phyloP scores from a whole-genome alignment of 2,888 invertebrate species.

The Mesorhabditis sp. region DNA sequence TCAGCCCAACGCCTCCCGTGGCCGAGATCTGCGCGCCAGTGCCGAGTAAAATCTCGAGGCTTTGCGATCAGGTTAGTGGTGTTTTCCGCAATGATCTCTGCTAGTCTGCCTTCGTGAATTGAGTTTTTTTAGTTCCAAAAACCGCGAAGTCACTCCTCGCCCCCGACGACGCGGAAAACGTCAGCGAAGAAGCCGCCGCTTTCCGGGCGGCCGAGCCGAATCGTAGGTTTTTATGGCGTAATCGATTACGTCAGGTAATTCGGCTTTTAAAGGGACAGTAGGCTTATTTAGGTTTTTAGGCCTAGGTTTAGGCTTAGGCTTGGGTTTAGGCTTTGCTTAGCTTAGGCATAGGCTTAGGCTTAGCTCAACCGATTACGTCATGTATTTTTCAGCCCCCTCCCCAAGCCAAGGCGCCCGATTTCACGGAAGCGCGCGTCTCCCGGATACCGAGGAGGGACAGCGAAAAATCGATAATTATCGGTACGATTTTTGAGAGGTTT shows the following conservation, averaged over 20 bases:
- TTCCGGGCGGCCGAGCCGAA: background rate
- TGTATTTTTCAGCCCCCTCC: slow-evolving; percentile 11
- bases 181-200: background rate
- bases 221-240: background rate
- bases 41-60: background rate
- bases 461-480: slow-evolving; percentile 25
- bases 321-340: too few species aligned
- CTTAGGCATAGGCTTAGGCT: too few species aligned
- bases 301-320: background rate
- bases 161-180: background rate
- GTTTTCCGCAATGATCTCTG: background rate
- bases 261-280: background rate
- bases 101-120: background rate
- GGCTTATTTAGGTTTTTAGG: too few species aligned
- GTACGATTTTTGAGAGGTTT: background rate
- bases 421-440: slow-evolving; percentile 37
- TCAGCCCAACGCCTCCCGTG: background rate
- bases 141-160: background rate
- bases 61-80: background rate
- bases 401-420: slow-evolving; percentile 28
- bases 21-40: background rate
- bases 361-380: background rate
- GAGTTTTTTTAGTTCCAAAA: too few species aligned
- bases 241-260: background rate
- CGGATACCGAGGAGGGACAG: slow-evolving; percentile 40